Evolutionary conservation across 2,797 vertebrate genomes (phyloP), one percentile per base, ranked within the genome.

Genomic region (Denticeps clupeoides): DNA sequence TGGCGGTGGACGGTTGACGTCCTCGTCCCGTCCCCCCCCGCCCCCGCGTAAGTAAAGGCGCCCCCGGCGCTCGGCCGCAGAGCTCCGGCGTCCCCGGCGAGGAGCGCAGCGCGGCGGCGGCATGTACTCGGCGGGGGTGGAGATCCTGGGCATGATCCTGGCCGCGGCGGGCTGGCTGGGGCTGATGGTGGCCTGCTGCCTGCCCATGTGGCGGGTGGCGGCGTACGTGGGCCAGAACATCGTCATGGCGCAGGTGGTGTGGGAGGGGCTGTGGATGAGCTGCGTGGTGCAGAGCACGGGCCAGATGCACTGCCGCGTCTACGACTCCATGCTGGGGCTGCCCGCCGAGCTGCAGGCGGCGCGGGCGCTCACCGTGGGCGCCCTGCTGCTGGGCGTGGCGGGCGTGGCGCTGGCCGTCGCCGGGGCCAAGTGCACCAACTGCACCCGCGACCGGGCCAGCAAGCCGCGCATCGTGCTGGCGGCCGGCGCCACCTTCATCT

Each of bases 211-310:
- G 84, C 73, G 79, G 8, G 83, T 87, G 22, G 76, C 84, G 0
- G 84, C 80, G 1, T 86, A 71, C 69, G 64, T 87, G 31, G 84
- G 85, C 31, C 83, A 86, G 75, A 86, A 85, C 77, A 85, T 86
- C 0, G 82, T 87, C 48, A 77, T 86, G 58, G 83, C 84, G 1
- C 84, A 87, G 71, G 81, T 87, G 44, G 82, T 87, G 63, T 87
- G 84, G 84, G 84, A 87, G 49, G 84, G 84, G 13, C 60, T 87
- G 60, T 87, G 84, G 84, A 87, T 87, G 84, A 81, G 82, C 68
- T 87, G 84, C 3, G 83, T 82, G 5, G 84, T 87, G 52, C 83
- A 87, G 68, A 87, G 84, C 74, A 87, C 84, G 0, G 84, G 84
- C 1, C 84, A 87, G 72, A 87, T 87, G 82, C 84, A 86, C 75